These are phyloP conservation scores for Phyllostomus hastatus DNA, from an alignment of 2,113 vertebrate genomes.

Conservation along the genomic window DNA sequence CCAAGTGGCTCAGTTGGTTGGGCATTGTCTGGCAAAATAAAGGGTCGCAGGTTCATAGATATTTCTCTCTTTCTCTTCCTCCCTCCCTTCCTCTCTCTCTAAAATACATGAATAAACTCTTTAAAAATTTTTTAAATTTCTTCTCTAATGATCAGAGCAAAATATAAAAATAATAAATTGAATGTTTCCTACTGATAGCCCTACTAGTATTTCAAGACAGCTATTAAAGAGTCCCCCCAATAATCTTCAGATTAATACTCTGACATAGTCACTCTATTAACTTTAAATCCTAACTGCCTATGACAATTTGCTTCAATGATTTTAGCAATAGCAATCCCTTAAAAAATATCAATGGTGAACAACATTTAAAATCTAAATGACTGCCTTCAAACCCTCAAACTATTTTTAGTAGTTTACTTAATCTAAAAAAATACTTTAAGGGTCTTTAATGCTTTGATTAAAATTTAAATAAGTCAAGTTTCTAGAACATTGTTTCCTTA, in stretches of 20 bases:
- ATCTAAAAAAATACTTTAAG: conserved; percentile 26
- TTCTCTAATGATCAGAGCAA: neutral
- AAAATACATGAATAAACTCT: no score
- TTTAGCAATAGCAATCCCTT: conserved; percentile 18
- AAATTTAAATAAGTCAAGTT: conserved; percentile 25
- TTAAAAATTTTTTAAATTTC: neutral
- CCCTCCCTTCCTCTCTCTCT: no score
- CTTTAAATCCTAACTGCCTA: conserved; percentile 25
- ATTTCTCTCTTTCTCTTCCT: no score
- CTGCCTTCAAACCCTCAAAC: conserved; percentile 14
- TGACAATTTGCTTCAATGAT: conserved; percentile 46
- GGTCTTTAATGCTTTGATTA: conserved; percentile 32
- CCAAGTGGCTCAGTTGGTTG: no score
- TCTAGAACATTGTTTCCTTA: neutral
- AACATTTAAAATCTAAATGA: conserved; percentile 29
- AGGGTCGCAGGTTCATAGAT: no score
- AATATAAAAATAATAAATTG: conserved; percentile 9
- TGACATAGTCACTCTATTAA: conserved; percentile 10
- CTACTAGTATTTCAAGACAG: neutral
- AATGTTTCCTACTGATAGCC: neutral
- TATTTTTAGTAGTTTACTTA: conserved; percentile 40
- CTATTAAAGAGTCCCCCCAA: conserved; percentile 7
- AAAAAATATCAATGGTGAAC: conserved; percentile 42
- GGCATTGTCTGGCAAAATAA: no score
- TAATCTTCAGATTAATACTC: neutral